Evolutionary conservation across 2,888 invertebrate genomes (phyloP).

Genomic region (Girardia tigrina): DNA sequence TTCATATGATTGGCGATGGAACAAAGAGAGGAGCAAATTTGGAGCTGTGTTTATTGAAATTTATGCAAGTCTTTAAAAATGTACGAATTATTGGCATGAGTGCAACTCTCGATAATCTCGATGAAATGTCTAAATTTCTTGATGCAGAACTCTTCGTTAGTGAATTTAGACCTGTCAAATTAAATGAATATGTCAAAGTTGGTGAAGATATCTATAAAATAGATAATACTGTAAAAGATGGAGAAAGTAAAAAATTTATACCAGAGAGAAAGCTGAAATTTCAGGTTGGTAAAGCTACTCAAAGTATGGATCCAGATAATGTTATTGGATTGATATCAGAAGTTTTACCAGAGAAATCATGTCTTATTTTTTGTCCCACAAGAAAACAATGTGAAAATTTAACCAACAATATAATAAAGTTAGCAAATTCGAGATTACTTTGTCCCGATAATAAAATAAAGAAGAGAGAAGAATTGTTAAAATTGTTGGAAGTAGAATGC

Average conservation of each 20-base stretch:
- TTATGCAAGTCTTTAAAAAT: too few relatives aligned
- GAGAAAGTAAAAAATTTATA: neutral
- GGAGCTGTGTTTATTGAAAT: constrained; percentile 69
- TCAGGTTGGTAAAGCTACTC: constrained; percentile 39
- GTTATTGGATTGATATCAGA: constrained; percentile 67
- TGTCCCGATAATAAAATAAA: neutral
- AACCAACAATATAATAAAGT: constrained; percentile 53
- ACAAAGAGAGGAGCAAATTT: constrained; percentile 67
- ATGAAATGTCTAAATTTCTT: constrained; percentile 67
- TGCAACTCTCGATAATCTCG: constrained; percentile 80
- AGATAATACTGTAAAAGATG: constrained; percentile 44
- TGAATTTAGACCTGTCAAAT: constrained; percentile 74
- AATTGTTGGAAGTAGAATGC: neutral
- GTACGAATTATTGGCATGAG: constrained; percentile 92
- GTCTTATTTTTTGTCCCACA: constrained; percentile 79
- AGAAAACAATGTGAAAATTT: constrained; percentile 83
- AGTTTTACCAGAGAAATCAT: constrained; percentile 58
- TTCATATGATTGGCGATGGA: constrained; percentile 74
- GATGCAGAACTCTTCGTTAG: constrained; percentile 67
- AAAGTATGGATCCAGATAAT: constrained; percentile 61
- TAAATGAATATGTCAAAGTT: constrained; percentile 62
- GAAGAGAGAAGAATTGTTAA: constrained; percentile 4
- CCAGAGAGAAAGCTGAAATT: neutral
- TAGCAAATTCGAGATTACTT: neutral
- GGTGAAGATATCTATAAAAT: constrained; percentile 57